Conservation (phyloP, 1,140 invertebrate genomes). For the Episyrphus balteatus region DNA sequence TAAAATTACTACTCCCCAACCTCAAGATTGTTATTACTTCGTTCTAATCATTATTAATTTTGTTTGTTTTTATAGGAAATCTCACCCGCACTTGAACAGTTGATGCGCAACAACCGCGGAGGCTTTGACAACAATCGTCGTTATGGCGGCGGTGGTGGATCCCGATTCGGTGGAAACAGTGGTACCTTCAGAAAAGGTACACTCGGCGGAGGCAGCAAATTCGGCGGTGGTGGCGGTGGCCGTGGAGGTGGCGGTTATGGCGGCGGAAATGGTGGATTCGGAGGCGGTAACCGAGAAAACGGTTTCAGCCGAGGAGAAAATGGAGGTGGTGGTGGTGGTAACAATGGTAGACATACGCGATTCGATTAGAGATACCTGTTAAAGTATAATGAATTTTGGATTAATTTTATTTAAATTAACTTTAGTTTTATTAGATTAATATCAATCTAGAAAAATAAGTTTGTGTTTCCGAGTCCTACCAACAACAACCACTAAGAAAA, state of each 20-base stretch:
- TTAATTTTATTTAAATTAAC: conserved; percentile 7
- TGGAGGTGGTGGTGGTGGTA: conserved; percentile 35
- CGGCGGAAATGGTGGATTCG: conserved; percentile 38
- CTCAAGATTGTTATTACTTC: neutral
- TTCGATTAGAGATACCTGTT: conserved; percentile 33
- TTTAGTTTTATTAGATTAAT: conserved; percentile 4
- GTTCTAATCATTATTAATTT: conserved; percentile 6
- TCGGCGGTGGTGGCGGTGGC: conserved; percentile 34
- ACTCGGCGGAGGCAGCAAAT: conserved; percentile 23
- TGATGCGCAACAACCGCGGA: conserved; percentile 41
- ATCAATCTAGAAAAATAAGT: too few relatives aligned
- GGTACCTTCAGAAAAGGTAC: conserved; percentile 32
- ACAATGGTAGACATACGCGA: conserved; percentile 38
- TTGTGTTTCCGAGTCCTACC: too few relatives aligned
- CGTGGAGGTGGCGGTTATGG: conserved; percentile 12
- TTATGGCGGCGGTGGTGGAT: conserved; percentile 20
- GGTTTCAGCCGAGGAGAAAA: conserved; percentile 34
- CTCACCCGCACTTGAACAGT: conserved; percentile 44
- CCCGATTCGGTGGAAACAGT: conserved; percentile 15
- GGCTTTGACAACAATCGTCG: conserved; percentile 39
- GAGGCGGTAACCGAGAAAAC: conserved; percentile 21
- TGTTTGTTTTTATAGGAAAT: conserved; percentile 36
- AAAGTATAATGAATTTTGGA: conserved; percentile 22
- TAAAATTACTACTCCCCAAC: neutral
- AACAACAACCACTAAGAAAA: too few relatives aligned